Percentiles rank a stretch among this genome's conserved stretches.
phyloP scores from a whole-genome alignment of 1,140 invertebrate genomes.

The Zaprionus inermis region DNA sequence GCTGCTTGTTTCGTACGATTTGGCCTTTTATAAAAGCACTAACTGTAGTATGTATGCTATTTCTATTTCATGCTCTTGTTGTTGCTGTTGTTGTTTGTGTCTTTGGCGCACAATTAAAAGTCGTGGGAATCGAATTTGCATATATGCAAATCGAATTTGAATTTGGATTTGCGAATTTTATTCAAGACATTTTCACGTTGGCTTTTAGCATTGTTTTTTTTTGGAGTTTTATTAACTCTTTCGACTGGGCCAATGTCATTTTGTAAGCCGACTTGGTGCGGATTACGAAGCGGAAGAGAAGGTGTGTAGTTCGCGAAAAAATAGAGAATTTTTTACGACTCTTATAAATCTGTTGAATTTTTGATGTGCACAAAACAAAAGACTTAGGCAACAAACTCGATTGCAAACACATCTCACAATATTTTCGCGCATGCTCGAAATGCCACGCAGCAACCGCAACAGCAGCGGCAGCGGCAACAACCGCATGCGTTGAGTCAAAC shows the following conservation, averaged over 20 bases:
- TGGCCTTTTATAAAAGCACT: constrained; percentile 32
- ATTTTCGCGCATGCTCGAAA: constrained; percentile 30
- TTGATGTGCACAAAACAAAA: constrained; percentile 47
- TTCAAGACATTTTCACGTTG: constrained; percentile 15
- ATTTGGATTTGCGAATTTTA: constrained; percentile 46
- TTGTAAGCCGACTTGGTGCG: constrained; percentile 49
- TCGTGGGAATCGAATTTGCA: constrained; percentile 79
- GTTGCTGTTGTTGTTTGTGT: constrained; percentile 19
- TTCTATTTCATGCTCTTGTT: constrained; percentile 24
- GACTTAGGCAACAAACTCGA: constrained; percentile 69
- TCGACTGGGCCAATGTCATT: constrained; percentile 60
- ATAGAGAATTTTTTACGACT: constrained; percentile 38
- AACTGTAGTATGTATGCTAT: constrained; percentile 3
- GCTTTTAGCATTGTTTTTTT: constrained; percentile 31
- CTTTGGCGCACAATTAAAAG: constrained; percentile 65
- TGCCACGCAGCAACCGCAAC: not conserved
- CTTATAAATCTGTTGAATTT: constrained; percentile 11
- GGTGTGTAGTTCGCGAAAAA: constrained; percentile 9
- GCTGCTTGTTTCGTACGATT: constrained; percentile 28
- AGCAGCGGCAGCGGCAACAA: not conserved
- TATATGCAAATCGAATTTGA: constrained; percentile 61
- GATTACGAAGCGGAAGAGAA: constrained; percentile 50
- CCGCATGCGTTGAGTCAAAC: not conserved
- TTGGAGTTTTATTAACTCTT: constrained; percentile 9
- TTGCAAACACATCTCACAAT: not conserved